phyloP scores from a whole-genome alignment of 2,888 invertebrate species.

The Prostheceraeus crozeri region DNA sequence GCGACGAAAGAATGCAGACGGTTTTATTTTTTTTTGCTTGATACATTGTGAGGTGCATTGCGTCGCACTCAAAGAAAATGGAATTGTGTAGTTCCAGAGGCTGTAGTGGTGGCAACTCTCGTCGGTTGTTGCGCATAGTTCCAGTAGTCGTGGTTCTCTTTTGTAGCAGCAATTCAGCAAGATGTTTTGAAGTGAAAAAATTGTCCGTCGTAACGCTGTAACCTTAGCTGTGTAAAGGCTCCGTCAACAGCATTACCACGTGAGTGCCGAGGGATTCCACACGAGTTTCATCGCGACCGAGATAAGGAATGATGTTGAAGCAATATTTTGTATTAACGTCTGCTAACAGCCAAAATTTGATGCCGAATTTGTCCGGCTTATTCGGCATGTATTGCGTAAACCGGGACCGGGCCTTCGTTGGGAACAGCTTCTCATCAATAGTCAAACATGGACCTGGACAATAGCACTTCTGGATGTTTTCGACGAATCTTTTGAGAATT shows the following conservation, averaged over 20 bases:
- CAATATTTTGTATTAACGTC: constrained; percentile 27
- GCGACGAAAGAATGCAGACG: constrained; percentile 3
- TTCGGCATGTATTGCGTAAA: constrained; percentile 27
- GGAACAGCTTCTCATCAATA: constrained; percentile 16
- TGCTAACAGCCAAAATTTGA: constrained; percentile 26
- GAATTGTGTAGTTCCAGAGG: constrained; percentile 12
- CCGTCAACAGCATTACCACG: constrained; percentile 26
- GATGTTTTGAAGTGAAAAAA: constrained; percentile 11
- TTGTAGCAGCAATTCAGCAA: not conserved
- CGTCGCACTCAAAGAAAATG: constrained; percentile 16
- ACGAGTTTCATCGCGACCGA: constrained; percentile 17
- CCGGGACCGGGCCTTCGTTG: constrained; percentile 25
- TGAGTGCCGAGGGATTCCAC: constrained; percentile 1
- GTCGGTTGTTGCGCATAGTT: constrained; percentile 16
- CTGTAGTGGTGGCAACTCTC: constrained; percentile 12
- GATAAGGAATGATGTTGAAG: constrained; percentile 24
- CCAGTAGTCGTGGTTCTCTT: constrained; percentile 12
- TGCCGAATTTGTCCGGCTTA: constrained; percentile 28
- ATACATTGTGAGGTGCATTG: constrained; percentile 13
- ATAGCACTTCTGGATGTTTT: constrained; percentile 14
- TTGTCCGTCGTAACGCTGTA: constrained; percentile 23
- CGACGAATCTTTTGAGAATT: constrained; percentile 10
- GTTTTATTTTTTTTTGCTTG: constrained; percentile 27
- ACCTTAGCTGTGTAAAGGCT: not conserved
- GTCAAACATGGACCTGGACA: constrained; percentile 23